Evolutionary conservation across 2,888 invertebrate species (phyloP).

Genomic region (Synanthedon formicaeformis): DNA sequence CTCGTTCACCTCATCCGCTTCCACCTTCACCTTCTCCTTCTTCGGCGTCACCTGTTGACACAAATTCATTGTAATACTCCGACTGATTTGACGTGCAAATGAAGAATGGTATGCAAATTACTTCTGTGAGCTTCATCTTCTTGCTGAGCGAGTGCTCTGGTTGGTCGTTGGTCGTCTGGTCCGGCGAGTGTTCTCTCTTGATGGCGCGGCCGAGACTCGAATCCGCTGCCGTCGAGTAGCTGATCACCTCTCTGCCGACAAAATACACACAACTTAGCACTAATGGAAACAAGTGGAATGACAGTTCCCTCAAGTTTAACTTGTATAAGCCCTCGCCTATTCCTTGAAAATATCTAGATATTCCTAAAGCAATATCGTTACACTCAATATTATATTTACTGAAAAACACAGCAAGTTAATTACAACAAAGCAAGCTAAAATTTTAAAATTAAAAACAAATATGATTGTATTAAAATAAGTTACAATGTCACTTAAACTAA

Average conservation of each 20-base stretch:
- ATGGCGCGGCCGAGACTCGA: slow-evolving; percentile 77
- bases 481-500: too few species aligned
- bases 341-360: too few species aligned
- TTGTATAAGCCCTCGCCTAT: too few species aligned
- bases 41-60: background rate
- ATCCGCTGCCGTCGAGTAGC: slow-evolving; percentile 84
- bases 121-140: background rate
- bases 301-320: too few species aligned
- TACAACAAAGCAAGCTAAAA: too few species aligned
- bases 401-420: too few species aligned
- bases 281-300: background rate
- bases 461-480: too few species aligned
- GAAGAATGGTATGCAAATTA: background rate
- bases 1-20: background rate
- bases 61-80: background rate
- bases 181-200: slow-evolving; percentile 72
- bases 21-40: background rate
- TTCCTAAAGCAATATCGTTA: too few species aligned
- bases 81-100: background rate
- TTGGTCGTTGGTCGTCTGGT: slow-evolving; percentile 11
- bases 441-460: too few species aligned
- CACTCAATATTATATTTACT: too few species aligned
- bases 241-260: slow-evolving; percentile 77
- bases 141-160: background rate
- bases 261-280: background rate